phyloP scores from a whole-genome alignment of 1,140 invertebrate genomes.

The Pomacea maculata region DNA sequence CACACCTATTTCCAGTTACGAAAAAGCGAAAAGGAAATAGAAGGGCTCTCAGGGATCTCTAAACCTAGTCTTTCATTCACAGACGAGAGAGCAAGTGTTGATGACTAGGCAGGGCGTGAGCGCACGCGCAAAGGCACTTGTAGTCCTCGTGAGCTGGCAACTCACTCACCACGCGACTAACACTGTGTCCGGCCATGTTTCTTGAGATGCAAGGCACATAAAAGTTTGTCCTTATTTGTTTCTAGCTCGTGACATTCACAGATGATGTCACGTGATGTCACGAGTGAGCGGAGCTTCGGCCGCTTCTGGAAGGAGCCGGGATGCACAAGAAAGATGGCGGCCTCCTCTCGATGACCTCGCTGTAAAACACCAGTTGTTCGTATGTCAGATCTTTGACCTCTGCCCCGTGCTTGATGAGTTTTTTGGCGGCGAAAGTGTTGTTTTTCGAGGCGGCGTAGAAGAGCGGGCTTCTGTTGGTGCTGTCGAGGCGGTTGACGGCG shows the following conservation, averaged over 20 bases:
- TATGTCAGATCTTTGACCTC: slow-evolving; percentile 32
- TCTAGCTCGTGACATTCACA: background rate
- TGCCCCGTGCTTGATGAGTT: slow-evolving; percentile 51
- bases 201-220: too few species aligned
- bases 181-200: too few species aligned
- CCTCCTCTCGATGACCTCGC: slow-evolving; percentile 18
- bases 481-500: slow-evolving; percentile 38
- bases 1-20: too few species aligned
- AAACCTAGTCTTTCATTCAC: too few species aligned
- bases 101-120: too few species aligned
- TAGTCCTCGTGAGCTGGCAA: too few species aligned
- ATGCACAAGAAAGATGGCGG: slow-evolving; percentile 20
- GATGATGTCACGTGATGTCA: too few species aligned
- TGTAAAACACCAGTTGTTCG: slow-evolving; percentile 25
- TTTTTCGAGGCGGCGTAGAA: slow-evolving; percentile 46
- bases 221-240: background rate
- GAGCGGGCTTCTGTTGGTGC: slow-evolving; percentile 40
- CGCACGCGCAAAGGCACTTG: too few species aligned
- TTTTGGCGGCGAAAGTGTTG: slow-evolving; percentile 50
- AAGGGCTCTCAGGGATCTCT: too few species aligned
- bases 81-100: too few species aligned
- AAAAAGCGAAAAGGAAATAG: too few species aligned
- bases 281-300: background rate
- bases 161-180: too few species aligned
- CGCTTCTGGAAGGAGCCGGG: slow-evolving; percentile 1